Evolutionary conservation across 2,888 invertebrate genomes (phyloP).

Genomic region (Sisyra nigra): DNA sequence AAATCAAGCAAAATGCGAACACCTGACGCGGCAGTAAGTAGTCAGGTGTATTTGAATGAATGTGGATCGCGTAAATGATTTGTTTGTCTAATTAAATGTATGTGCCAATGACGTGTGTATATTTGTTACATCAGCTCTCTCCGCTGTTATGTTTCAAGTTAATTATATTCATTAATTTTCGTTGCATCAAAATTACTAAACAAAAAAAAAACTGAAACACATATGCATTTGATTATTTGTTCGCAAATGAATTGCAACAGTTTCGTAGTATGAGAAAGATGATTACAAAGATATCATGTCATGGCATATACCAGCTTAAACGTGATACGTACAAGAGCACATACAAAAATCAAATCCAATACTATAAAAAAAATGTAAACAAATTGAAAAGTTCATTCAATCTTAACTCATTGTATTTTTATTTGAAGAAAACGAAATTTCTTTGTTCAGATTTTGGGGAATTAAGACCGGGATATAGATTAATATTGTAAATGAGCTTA

Average conservation of each 20-base stretch:
- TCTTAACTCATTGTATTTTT: not conserved
- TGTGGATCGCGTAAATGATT: slow-evolving; percentile 9
- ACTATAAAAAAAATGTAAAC: not conserved
- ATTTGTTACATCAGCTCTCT: too few relatives aligned
- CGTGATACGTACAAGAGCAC: slow-evolving; percentile 9
- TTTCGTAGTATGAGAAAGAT: too few relatives aligned
- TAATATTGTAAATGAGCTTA: too few relatives aligned
- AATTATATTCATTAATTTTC: too few relatives aligned
- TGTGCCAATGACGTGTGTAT: slow-evolving; percentile 10
- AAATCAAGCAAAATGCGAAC: slow-evolving; percentile 3
- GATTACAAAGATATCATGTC: not conserved
- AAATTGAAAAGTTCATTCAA: not conserved
- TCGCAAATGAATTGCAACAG: too few relatives aligned
- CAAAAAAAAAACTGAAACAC: too few relatives aligned
- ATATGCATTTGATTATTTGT: too few relatives aligned
- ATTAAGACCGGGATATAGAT: too few relatives aligned
- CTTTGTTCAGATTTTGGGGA: not conserved
- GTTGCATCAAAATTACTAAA: too few relatives aligned
- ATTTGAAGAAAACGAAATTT: not conserved
- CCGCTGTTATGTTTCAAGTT: too few relatives aligned
- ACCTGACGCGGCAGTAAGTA: slow-evolving; percentile 8
- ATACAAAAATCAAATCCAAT: slow-evolving; percentile 3
- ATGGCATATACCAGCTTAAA: slow-evolving; percentile 8
- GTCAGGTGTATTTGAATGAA: slow-evolving; percentile 10
- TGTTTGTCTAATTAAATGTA: slow-evolving; percentile 13